Evolutionary conservation across 2,113 vertebrate genomes (phyloP), one percentile per base, ranked within the genome.

Genomic region (Turdus rufiventris): DNA sequence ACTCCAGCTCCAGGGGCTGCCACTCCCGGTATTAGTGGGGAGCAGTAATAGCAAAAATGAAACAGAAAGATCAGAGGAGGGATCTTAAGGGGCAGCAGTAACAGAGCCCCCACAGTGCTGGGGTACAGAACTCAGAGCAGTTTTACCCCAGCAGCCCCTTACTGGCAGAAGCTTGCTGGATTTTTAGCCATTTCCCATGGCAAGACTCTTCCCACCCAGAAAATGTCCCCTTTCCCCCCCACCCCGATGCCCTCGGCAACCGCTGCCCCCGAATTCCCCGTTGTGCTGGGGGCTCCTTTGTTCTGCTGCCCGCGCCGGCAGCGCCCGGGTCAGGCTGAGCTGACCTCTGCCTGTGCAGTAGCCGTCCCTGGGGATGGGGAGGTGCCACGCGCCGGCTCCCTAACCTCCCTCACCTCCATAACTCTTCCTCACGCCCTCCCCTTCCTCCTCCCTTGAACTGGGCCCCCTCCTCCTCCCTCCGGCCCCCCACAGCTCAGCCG

Each of bases 301-400:
- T 96, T 96, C 96, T 85, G 91, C 80, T 82, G 89, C 82, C 60
- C 1, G 77, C 66, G 29, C 23, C 13, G 78, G 76, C 70, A 84
- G 94, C 36, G 40, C 66, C 85, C 3, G 43, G 95, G 95, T 96
- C 95, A 91, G 71, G 10, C 83, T 0, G 24, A 57, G 60, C 78
- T 94, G 96, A 97, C 94, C 96, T 95, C 84, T 58, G 94, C 95
- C 94, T 79, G 74, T 29, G 21, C 93, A 2, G 96, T 90, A 81
- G 95, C 80, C 0, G 8, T 88, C 96, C 78, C 88, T 0, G 0
- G 84, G 92, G 96, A 92, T 1, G 31, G 91, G 90, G 92, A 86
- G 93, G 85, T 80, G 91, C 93, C 85, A 76, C 53, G 34, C 13
- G 31, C 85, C 88, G 6, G 89, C 89, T 94, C 90, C 87, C 81